Base-by-base conservation (phyloP, 2,888 invertebrate genomes). In the Drosophila cognata region DNA sequence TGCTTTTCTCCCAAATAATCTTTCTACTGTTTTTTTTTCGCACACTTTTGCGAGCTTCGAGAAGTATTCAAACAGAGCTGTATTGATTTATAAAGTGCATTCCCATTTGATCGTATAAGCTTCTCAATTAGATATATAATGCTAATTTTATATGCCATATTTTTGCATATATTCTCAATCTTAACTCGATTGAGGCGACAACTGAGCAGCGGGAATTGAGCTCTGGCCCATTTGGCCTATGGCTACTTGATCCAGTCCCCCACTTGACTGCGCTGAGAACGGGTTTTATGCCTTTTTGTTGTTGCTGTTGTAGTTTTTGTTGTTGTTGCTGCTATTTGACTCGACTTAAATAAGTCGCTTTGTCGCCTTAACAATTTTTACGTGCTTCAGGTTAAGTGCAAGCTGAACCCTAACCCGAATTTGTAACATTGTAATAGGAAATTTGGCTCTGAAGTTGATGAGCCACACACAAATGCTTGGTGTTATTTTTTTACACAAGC, bases 331-430 rank as follows among this genome's bases (percentile, higher is more conserved):
- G 35, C 4, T 13, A 13, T 21, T 53, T 38, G 56, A 53, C 48
- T 48, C 25, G 43, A 53, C 52, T 43, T 43, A 73, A 84, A 82
- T 73, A 73, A 62, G 31, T 50, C 63, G 64, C 57, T 53, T 63
- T 63, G 67, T 69, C 69, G 66, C 72, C 84, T 75, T 75, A 72
- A 75, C 71, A 71, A 81, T 70, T 82, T 84, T 67, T 75, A 75
- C 79, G 84, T 84, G 71, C 70, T 75, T 51, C 8, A 29, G 81
- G 78, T 78, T 78, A 78, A 77, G 58, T 76, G 51, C 61, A 43
- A 70, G 18, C 64, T 60, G 60, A 63, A 59, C 57, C 41, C 16
- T 35, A 25, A 41, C 25, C 29, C 11, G 8, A 56, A 29, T 25
- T 28, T 50, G n/a, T 8, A 38, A 56, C 13, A 36, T n/a, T 50